These are phyloP conservation scores for Mimumesa dahlbomi DNA, from an alignment of 2,888 invertebrate genomes.

Conservation along the genomic window DNA sequence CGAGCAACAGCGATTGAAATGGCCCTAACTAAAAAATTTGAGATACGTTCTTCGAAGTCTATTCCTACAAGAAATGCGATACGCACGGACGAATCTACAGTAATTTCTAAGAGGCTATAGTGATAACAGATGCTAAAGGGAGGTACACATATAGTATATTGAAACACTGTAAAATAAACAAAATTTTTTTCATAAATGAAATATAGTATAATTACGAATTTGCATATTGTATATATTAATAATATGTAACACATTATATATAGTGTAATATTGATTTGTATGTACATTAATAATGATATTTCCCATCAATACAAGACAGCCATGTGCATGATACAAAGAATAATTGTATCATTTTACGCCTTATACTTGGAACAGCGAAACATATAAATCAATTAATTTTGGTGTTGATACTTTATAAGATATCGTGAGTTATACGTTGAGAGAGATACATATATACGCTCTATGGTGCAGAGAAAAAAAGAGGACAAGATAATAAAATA, in stretches of 20 bases:
- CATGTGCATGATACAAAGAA: too few species aligned
- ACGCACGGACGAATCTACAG: too few species aligned
- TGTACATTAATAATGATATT: neutral
- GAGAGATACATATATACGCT: neutral
- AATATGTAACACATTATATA: neutral
- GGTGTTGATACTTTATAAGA: neutral
- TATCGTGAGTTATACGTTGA: neutral
- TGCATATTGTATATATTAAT: neutral
- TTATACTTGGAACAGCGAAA: neutral
- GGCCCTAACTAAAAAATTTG: neutral
- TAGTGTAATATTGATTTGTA: neutral
- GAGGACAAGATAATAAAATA: too few species aligned
- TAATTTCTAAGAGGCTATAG: too few species aligned
- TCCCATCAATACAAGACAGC: neutral
- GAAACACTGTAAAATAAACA: conserved; percentile 1
- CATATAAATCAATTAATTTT: neutral
- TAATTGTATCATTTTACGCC: too few species aligned
- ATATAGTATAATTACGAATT: neutral
- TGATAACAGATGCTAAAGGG: too few species aligned
- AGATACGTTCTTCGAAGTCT: conserved; percentile 1
- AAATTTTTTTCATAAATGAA: neutral
- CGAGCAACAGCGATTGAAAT: conserved; percentile 87
- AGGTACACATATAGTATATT: neutral
- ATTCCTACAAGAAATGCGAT: neutral
- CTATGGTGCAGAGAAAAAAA: too few species aligned